phyloP scores from a whole-genome alignment of 2,888 invertebrate genomes.

The Ormyrus nitidulus region DNA sequence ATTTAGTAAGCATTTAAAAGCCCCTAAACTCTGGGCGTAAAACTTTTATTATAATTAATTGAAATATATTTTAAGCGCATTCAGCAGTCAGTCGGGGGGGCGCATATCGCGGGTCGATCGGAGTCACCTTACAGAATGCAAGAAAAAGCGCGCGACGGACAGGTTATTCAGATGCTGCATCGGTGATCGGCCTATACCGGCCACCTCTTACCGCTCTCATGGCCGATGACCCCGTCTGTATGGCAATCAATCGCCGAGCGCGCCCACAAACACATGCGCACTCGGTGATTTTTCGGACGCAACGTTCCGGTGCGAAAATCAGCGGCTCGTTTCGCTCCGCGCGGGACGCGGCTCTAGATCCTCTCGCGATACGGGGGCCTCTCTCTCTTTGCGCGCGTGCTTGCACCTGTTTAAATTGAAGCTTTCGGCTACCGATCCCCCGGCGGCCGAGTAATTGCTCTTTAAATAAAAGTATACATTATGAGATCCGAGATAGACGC shows the following conservation, averaged over 20 bases:
- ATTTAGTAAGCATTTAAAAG: too few species aligned
- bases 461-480: background rate
- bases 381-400: too few species aligned
- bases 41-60: background rate
- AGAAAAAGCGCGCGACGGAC: slow-evolving; percentile 11
- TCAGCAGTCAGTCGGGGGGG: background rate
- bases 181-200: slow-evolving; percentile 28
- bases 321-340: background rate
- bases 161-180: slow-evolving; percentile 10
- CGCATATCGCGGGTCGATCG: slow-evolving; percentile 8
- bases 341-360: slow-evolving; percentile 10
- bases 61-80: slow-evolving; percentile 7
- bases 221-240: slow-evolving; percentile 10
- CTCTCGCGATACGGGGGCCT: too few species aligned
- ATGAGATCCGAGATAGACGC: too few species aligned
- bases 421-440: slow-evolving; percentile 31
- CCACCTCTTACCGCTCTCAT: background rate
- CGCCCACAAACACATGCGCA: background rate
- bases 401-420: slow-evolving; percentile 28
- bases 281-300: slow-evolving; percentile 14
- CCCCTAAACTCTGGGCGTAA: too few species aligned
- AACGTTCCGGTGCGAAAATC: background rate
- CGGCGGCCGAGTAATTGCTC: slow-evolving; percentile 7
- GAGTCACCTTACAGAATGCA: background rate
- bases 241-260: background rate